Conservation (phyloP, 2,113 vertebrate genomes). For the Murina feae region DNA sequence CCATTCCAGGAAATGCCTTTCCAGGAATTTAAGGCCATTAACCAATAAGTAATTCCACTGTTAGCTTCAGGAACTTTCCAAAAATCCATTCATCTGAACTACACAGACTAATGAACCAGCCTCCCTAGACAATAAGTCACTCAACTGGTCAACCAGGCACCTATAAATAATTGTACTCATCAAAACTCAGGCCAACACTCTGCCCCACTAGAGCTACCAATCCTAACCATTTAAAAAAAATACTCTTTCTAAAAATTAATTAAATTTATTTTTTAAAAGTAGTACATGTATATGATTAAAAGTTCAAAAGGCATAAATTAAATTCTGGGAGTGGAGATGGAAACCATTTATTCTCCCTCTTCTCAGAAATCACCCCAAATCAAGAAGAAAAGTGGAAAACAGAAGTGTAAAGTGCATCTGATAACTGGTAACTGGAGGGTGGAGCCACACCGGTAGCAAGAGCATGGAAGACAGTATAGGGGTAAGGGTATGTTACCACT, state of each 20-base stretch:
- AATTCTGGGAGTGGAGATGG: not conserved
- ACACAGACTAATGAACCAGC: accelerated
- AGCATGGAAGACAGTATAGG: too few species aligned
- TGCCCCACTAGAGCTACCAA: not conserved
- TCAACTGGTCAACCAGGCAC: not conserved
- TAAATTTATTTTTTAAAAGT: not conserved
- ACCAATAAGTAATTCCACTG: not conserved
- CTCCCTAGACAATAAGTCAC: not conserved
- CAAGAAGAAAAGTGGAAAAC: not conserved
- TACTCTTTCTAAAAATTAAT: not conserved
- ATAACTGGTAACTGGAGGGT: not conserved
- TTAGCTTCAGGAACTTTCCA: not conserved
- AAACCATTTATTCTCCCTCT: not conserved
- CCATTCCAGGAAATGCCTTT: not conserved
- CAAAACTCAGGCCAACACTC: not conserved
- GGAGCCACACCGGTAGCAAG: not conserved
- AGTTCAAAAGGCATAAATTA: not conserved
- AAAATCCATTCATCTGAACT: not conserved
- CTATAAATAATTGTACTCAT: not conserved
- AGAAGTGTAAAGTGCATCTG: not conserved
- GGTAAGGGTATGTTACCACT: not conserved
- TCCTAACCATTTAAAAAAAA: not conserved
- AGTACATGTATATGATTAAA: not conserved
- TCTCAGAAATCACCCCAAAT: not conserved
- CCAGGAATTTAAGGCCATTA: not conserved